These are phyloP conservation scores for Stichopus chloronotus DNA, from an alignment of 35 echinoderm and acorn worm species.

Conservation along the genomic window DNA sequence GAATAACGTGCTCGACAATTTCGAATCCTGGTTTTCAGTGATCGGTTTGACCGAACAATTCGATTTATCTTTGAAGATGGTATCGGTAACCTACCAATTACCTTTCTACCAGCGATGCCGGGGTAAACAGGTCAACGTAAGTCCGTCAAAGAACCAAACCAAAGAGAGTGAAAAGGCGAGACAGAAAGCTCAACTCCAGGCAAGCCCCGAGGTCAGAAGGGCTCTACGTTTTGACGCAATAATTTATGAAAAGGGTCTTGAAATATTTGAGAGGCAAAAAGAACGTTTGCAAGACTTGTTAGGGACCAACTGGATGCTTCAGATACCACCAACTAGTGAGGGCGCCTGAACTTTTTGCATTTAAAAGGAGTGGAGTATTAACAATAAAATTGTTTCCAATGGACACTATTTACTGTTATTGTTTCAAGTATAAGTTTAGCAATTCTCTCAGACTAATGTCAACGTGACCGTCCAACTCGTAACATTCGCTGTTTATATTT, in stretches of 20 bases:
- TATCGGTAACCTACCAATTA: constrained; percentile 66
- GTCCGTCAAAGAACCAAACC: background rate
- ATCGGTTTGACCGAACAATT: constrained; percentile 83
- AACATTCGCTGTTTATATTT: no score
- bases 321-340: background rate
- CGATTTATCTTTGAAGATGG: constrained; percentile 78
- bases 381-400: no score
- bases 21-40: constrained; percentile 88
- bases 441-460: no score
- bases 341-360: no score
- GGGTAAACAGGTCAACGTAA: constrained; percentile 65
- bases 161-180: background rate
- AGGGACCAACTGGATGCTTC: background rate
- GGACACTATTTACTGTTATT: no score
- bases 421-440: no score
- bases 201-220: constrained; percentile 52
- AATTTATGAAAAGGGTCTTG: constrained; percentile 66
- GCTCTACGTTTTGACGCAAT: constrained; percentile 58
- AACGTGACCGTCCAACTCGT: no score
- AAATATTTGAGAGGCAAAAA: constrained; percentile 80
- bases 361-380: no score
- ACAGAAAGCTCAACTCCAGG: constrained; percentile 46
- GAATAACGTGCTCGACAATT: constrained; percentile 66
- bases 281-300: background rate
- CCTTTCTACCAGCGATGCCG: constrained; percentile 72